These are phyloP conservation scores for Scaptomyza graminum DNA, from an alignment of 1,140 invertebrate species.

Conservation along the genomic window DNA sequence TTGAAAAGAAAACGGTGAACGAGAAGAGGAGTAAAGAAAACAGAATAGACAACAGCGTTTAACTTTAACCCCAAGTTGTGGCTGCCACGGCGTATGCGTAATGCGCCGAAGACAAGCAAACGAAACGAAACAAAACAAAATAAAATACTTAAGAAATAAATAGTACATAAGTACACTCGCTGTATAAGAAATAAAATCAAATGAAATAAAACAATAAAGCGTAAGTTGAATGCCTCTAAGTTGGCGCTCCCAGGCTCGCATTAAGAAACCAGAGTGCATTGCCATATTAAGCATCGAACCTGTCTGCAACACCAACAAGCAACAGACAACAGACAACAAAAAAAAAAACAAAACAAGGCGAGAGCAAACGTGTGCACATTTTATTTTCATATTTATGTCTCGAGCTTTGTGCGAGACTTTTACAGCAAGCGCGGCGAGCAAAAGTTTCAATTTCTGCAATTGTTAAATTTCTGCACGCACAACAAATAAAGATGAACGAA, in stretches of 20 bases:
- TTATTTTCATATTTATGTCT: conserved; percentile 66
- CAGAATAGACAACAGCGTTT: not conserved
- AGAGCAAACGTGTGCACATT: conserved; percentile 68
- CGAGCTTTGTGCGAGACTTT: conserved; percentile 28
- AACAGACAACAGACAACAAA: conserved; percentile 18
- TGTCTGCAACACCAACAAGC: conserved; percentile 42
- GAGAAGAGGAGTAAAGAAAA: no score
- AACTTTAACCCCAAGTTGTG: not conserved
- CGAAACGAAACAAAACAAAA: not conserved
- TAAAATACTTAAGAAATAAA: not conserved
- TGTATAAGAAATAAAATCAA: conserved; percentile 23
- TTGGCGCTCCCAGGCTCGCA: conserved; percentile 34
- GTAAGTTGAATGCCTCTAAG: conserved; percentile 35
- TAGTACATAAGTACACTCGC: not conserved
- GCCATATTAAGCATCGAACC: conserved; percentile 62
- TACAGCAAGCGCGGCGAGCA: conserved; percentile 32
- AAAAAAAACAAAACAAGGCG: conserved; percentile 8
- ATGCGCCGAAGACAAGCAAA: not conserved
- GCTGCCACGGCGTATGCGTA: conserved; percentile 45
- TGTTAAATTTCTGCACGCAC: conserved; percentile 80
- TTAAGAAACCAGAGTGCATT: conserved; percentile 64
- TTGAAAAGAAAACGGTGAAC: not conserved
- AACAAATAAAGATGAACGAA: conserved; percentile 74
- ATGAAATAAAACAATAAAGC: conserved; percentile 24
- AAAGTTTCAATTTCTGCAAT: conserved; percentile 79